Evolutionary conservation across 92 coral and sea anemone genomes (phyloP), one percentile per base, ranked within the genome.

Genomic region (Diadumene lineata): DNA sequence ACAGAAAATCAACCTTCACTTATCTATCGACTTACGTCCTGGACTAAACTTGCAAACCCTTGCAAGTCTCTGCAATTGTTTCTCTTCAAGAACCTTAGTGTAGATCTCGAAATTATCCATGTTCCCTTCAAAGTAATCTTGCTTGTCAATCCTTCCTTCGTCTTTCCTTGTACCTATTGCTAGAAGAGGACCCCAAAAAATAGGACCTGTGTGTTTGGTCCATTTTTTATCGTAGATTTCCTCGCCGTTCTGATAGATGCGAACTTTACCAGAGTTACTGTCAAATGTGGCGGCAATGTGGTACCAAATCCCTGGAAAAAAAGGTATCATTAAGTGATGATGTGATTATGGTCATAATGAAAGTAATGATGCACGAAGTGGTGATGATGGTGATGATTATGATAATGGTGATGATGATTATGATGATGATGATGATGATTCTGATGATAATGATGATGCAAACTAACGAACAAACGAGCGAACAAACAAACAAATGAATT

Each of bases 81-180:
- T 46, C 27, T 88, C 80, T 64, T 79, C 67, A 25, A 90, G 76
- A 2, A 69, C 83, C 4, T 80, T 78, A 1, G 81, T 64, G 50
- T 82, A 86, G 31, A 90, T 78, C 13, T 90, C 79, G 11, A 87
- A 73, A 50, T 79, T 89, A n/a, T 90, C 96, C 77, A 90, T 79
- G 11, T 70, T 81, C 11, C 91, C 96, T 26, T 76, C 73, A 29
- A 90, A 78, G 74, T 79, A 72, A 15, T 70, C 84, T 2, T 44
- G 69, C 2, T 43, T 30, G 16, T 30, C 53, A 63, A 60, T 80
- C 31, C 73, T 76, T 28, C 50, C 46, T 18, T 58, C 30, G 21
- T 11, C 7, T 33, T 31, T 61, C 24, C 64, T 50, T 19, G 66
- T 88, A 4, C 88, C 91, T 18, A 90, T 69, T 18, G 85, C 70